phyloP scores from a whole-genome alignment of 2,113 vertebrate species.

The Triplophysa dalaica region DNA sequence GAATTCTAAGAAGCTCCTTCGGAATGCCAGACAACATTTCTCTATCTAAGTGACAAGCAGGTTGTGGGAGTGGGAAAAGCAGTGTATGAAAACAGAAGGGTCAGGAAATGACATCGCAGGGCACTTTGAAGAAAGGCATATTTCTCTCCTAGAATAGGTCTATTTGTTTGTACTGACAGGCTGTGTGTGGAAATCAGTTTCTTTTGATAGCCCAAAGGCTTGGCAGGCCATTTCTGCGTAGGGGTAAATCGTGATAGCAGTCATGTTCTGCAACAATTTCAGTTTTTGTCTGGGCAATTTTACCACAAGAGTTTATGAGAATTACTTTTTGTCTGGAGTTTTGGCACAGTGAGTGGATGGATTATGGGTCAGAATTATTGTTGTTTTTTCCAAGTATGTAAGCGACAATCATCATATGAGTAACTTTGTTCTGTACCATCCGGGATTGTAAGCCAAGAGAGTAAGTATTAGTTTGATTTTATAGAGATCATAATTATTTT shows the following conservation, averaged over 20 bases:
- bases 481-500: too few relatives aligned
- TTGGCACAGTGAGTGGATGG: not conserved
- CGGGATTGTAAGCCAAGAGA: not conserved
- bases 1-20: constrained; percentile 50
- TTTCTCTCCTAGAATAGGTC: constrained; percentile 20
- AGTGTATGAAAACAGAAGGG: constrained; percentile 22
- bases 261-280: not conserved
- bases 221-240: not conserved
- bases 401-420: not conserved
- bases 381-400: not conserved
- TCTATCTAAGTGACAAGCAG: constrained; percentile 19
- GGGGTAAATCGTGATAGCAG: not conserved
- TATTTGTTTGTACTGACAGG: constrained; percentile 4
- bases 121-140: constrained; percentile 27
- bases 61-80: constrained; percentile 51
- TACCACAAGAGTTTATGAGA: not conserved
- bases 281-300: not conserved
- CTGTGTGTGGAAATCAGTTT: constrained; percentile 1
- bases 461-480: too few relatives aligned
- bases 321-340: not conserved
- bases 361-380: not conserved
- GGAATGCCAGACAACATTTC: constrained; percentile 45
- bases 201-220: not conserved
- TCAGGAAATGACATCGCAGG: constrained; percentile 31
- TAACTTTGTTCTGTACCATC: not conserved